Evolutionary conservation across 64 coral and sea anemone species (phyloP).

Genomic region (Pocillopora verrucosa): DNA sequence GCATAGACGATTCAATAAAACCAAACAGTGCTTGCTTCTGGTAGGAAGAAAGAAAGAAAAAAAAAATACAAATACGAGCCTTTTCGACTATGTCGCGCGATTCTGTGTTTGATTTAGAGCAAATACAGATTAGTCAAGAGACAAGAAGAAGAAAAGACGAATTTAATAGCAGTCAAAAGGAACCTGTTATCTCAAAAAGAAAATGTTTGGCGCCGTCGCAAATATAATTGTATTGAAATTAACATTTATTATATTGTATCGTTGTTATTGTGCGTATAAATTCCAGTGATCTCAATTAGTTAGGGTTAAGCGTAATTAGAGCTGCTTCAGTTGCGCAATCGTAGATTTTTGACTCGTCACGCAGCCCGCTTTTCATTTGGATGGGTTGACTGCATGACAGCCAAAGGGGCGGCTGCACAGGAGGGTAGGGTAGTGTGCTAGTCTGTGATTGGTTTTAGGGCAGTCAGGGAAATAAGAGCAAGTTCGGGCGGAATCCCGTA

Average conservation of each 20-base stretch:
- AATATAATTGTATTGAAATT: constrained; percentile 61
- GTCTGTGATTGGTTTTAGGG: not conserved
- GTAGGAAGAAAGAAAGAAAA: not conserved
- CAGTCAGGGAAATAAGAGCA: constrained; percentile 2
- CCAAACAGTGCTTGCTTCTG: not conserved
- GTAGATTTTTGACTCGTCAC: not conserved
- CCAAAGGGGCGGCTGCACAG: not conserved
- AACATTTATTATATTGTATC: constrained; percentile 56
- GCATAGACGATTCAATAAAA: constrained; percentile 20
- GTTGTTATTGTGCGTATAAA: constrained; percentile 43
- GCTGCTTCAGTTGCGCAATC: not conserved
- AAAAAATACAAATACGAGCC: not conserved
- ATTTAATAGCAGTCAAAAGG: constrained; percentile 48
- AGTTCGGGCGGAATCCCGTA: not conserved
- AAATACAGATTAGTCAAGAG: constrained; percentile 29
- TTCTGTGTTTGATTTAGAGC: constrained; percentile 27
- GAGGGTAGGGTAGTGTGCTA: not conserved
- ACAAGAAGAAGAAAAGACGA: constrained; percentile 28
- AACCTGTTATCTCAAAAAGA: constrained; percentile 32
- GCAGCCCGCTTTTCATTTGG: not conserved
- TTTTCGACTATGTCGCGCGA: constrained; percentile 36
- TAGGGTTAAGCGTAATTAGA: constrained; percentile 5
- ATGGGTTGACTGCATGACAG: not conserved
- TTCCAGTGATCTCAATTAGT: constrained; percentile 32
- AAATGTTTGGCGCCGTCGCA: constrained; percentile 35